Evolutionary conservation across 2,888 invertebrate species (phyloP), one percentile per base, ranked within the genome.

Genomic region (Chymomyza caudatula): DNA sequence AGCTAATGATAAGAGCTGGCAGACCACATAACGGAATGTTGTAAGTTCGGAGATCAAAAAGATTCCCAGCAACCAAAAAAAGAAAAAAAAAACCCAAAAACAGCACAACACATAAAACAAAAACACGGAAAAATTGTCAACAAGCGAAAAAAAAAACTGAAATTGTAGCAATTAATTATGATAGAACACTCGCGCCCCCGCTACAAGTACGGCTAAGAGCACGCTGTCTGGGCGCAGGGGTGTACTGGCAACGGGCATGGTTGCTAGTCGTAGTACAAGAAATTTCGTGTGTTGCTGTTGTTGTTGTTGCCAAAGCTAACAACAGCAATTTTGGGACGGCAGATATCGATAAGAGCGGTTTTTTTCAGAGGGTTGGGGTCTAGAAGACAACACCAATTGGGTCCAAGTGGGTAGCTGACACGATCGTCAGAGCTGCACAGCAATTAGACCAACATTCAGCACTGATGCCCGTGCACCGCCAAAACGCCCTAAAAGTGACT

Each of bases 151-250:
- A 37, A 60, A 53, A 54, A 55, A 60, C 66, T 81, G 84, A 76
- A 81, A 84, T 77, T 81, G 84, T 81, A 68, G 77, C 80, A 84
- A 84, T 81, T 81, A 81, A 81, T 81, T 77, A 81, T 72, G 81
- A 77, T 74, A 57, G 19, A 29, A 17, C 6, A 13, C 25, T 19
- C 15, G 47, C 65, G 43, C 65, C 59, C 65, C 65, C 64, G 57
- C 60, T 1, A 37, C 2, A 37, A 37, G 29, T 25, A 25, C 25
- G 1, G 6, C 11, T 37, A 2, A 8, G 8, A 37, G 29, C 8
- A 37, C 11, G 29, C 25, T 37, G 4, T 2, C 11, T 11, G 8
- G 29, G 11, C 5, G 25, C 25, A 43, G 43, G 2, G 13, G 43
- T 43, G 43, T 11, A n/a, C n/a, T n/a, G n/a, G n/a, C n/a, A 25